Percentiles rank a stretch among this genome's conserved stretches.
Evolutionary conservation across 2,888 invertebrate species (phyloP).

Genomic region (Xestia sexstrigata): DNA sequence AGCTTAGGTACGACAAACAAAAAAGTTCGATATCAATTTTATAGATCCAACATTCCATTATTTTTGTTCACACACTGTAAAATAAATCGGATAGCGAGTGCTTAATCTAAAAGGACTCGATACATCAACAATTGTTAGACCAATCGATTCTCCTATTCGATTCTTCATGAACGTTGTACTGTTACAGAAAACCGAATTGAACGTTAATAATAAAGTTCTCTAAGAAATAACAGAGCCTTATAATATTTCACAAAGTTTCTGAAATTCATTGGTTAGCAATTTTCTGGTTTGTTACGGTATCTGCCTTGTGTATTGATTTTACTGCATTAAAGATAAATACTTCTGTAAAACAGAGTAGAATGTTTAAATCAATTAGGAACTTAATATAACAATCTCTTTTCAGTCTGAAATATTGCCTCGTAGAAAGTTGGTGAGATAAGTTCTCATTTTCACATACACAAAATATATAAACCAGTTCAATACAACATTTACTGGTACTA

Average conservation of each 20-base stretch:
- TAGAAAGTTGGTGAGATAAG: constrained; percentile 3
- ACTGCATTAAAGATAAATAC: constrained; percentile 7
- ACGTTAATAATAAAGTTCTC: constrained; percentile 35
- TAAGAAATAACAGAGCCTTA: constrained; percentile 28
- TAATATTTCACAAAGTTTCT: constrained; percentile 29
- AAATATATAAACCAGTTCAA: constrained; percentile 16
- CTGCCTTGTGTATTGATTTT: constrained; percentile 25
- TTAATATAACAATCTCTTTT: constrained; percentile 8
- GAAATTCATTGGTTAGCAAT: constrained; percentile 36
- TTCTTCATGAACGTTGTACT: constrained; percentile 30
- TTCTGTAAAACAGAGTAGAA: neutral
- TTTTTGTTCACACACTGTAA: constrained; percentile 60
- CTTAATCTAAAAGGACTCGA: constrained; percentile 48
- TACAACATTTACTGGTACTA: constrained; percentile 11
- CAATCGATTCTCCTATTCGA: constrained; percentile 45
- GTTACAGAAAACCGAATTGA: constrained; percentile 46
- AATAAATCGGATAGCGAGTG: constrained; percentile 53
- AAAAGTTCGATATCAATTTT: constrained; percentile 42
- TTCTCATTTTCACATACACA: constrained; percentile 3
- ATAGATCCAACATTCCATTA: constrained; percentile 48
- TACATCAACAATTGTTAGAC: constrained; percentile 56
- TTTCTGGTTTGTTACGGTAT: constrained; percentile 16
- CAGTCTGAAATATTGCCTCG: constrained; percentile 3
- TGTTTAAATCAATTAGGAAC: constrained; percentile 38
- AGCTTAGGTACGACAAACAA: constrained; percentile 24